phyloP scores from a whole-genome alignment of 2,797 vertebrate genomes.

The Falco novaeseelandiae region DNA sequence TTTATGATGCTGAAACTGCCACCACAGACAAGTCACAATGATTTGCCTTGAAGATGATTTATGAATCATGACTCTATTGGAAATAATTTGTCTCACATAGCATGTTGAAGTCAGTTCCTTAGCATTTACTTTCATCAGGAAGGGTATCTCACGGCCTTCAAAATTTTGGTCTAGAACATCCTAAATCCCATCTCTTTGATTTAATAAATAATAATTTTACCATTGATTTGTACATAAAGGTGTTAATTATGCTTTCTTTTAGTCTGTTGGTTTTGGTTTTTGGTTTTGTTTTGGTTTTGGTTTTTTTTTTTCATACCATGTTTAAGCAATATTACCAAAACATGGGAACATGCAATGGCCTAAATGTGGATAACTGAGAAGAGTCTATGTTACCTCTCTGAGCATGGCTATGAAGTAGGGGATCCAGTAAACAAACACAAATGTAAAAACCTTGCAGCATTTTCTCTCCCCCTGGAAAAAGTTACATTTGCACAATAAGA shows the following conservation, averaged over 20 bases:
- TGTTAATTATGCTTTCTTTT: background rate
- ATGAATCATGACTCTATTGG: constrained; percentile 51
- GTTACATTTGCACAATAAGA: background rate
- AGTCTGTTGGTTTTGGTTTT: background rate
- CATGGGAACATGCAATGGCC: background rate
- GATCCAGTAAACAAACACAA: background rate
- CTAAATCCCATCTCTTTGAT: background rate
- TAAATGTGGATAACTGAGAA: background rate
- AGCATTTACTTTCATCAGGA: background rate
- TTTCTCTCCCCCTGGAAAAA: background rate
- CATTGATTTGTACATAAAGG: background rate
- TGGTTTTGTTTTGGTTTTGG: too few relatives aligned
- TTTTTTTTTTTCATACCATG: background rate
- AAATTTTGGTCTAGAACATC: background rate
- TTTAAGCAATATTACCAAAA: background rate
- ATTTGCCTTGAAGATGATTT: constrained; percentile 72
- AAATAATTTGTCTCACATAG: constrained; percentile 38
- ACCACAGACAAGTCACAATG: constrained; percentile 43
- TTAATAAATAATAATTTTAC: background rate
- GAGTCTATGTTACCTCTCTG: background rate
- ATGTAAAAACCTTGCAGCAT: background rate
- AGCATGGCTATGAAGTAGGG: background rate
- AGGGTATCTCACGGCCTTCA: background rate
- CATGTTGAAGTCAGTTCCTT: constrained; percentile 33
- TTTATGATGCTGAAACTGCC: constrained; percentile 50